Evolutionary conservation across 2,888 invertebrate species (phyloP), one percentile per base, ranked within the genome.

Genomic region (Polia nebulosa): DNA sequence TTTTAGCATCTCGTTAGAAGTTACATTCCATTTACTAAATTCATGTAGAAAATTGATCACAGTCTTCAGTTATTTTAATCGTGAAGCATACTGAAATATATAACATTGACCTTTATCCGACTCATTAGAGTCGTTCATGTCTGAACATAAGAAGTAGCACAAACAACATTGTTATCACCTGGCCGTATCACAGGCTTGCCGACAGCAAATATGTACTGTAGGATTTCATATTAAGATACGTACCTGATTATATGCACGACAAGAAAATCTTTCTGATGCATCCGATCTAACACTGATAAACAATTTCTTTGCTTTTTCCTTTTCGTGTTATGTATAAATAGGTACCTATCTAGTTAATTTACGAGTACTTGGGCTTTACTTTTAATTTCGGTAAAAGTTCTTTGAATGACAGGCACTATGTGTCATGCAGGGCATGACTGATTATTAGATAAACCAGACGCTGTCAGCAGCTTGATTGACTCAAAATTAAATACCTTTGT

Each of bases 121-220:
- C 17, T 76, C 47, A 66, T 81, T 77, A 75, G 55, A 70, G 56
- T 56, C 25, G 67, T 72, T 71, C 56, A 71, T 61, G 49, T 49
- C 52, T 60, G 55, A 52, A 57, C 41, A 34, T 69, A 78, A 61
- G 72, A 74, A 69, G 52, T 76, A 66, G 60, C 56, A 67, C 60
- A 79, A 47, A 81, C 68, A 76, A 64, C 57, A 62, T 67, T 76
- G 72, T 81, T 83, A 82, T 83, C 82, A 81, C 76, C 68, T 79
- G 44, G 59, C 52, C 67, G 63, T 68, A 76, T 81, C 79, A 81
- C 72, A 60, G 55, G 74, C 59, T 63, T 57, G 55, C 63, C 56
- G 60, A 36, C 58, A 25, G 0, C 53, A 80, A 67, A 72, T 70
- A 69, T 76, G 60, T 82, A 57, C 65, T 60, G 56, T 65, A 60